Evolutionary conservation across 2,797 vertebrate genomes (phyloP).

Genomic region (Clarias pachynema): DNA sequence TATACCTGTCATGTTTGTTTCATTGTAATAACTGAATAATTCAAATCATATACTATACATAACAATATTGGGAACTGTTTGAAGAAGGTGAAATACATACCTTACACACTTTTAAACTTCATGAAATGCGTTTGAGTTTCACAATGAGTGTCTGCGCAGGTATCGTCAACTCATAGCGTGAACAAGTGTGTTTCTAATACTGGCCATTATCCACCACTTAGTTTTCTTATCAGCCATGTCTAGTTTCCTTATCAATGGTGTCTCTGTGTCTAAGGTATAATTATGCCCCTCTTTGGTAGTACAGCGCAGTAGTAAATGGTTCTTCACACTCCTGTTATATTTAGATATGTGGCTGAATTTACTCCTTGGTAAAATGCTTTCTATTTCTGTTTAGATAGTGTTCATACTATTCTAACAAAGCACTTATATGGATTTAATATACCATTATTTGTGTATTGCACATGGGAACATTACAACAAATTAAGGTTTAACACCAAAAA

Average conservation of each 20-base stretch:
- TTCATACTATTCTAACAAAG: not conserved
- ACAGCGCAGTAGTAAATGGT: slow-evolving; percentile 36
- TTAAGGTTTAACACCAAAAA: not conserved
- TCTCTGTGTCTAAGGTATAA: slow-evolving; percentile 20
- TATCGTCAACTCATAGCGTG: not conserved
- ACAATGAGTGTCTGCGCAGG: not conserved
- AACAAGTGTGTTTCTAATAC: slow-evolving; percentile 31
- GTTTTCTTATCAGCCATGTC: slow-evolving; percentile 39
- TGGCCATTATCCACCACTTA: slow-evolving; percentile 32
- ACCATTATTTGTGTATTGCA: not conserved
- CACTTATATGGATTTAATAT: not conserved
- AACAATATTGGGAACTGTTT: not conserved
- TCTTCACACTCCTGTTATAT: slow-evolving; percentile 53
- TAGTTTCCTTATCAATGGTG: slow-evolving; percentile 20
- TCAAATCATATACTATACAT: not conserved
- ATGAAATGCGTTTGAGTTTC: not conserved
- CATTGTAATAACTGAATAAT: not conserved
- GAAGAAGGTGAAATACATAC: not conserved
- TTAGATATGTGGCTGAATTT: slow-evolving; percentile 51
- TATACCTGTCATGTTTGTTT: not conserved
- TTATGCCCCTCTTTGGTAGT: slow-evolving; percentile 34
- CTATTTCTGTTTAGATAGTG: slow-evolving; percentile 15
- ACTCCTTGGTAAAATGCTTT: slow-evolving; percentile 35
- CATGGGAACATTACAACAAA: not conserved
- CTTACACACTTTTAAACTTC: not conserved